Percentiles rank a stretch among this genome's conserved stretches.
phyloP scores from a whole-genome alignment of 2,888 invertebrate species.

The Crioceris asparagi region DNA sequence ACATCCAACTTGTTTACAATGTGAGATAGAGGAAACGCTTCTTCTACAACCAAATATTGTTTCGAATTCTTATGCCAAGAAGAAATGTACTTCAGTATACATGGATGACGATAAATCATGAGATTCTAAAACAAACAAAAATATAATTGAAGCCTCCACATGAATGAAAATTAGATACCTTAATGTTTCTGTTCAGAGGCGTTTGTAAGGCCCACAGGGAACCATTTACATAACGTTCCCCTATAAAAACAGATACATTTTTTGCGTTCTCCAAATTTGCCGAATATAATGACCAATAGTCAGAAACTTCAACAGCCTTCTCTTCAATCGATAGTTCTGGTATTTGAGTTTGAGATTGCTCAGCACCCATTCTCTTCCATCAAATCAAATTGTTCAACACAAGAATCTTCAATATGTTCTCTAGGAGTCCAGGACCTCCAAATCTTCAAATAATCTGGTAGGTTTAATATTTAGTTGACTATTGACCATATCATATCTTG shows the following conservation, averaged over 20 bases:
- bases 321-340: conserved; percentile 64
- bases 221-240: conserved; percentile 54
- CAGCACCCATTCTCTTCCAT: conserved; percentile 67
- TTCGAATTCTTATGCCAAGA: conserved; percentile 69
- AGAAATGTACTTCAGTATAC: conserved; percentile 70
- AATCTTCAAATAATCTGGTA: no score
- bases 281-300: conserved; percentile 64
- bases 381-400: no score
- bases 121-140: conserved; percentile 77
- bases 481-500: no score
- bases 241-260: conserved; percentile 63
- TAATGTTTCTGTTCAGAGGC: conserved; percentile 65
- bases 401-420: no score
- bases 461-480: no score
- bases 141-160: background rate
- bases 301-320: conserved; percentile 64
- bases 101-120: conserved; percentile 77
- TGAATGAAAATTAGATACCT: conserved; percentile 41
- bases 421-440: no score
- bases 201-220: conserved; percentile 54
- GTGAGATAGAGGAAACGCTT: conserved; percentile 63
- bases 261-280: conserved; percentile 48
- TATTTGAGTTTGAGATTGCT: conserved; percentile 58
- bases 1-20: conserved; percentile 56
- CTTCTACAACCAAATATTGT: conserved; percentile 71